Evolutionary conservation across 2,888 invertebrate genomes (phyloP), one percentile per base, ranked within the genome.

Genomic region (Diadromus collaris): DNA sequence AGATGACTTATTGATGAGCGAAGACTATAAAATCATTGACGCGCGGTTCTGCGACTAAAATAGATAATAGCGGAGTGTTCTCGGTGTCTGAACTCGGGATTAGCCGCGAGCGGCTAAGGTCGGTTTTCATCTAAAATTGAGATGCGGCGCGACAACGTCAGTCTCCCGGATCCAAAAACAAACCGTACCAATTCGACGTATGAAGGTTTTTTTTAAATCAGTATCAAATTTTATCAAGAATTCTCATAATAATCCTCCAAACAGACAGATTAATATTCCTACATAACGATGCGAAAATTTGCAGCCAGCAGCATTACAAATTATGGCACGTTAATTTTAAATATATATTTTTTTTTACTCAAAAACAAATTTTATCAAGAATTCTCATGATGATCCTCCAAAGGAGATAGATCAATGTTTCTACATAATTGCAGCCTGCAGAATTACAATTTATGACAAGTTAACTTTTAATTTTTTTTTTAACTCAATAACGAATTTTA

Each of bases 1-100:
- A 21, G 51, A 51, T 51, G 51, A 51, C 51, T 51, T 51, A 51
- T 51, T 24, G 21, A 51, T 51, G 21, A 51, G 21, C 10, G 13
- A 51, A 51, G 51, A 3, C 51, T 51, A 51, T 24, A 13, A 24
- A 13, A 21, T 51, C 51, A 5, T 21, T 51, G 24, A 21, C 51
- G 24, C 24, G 4, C 51, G 51, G 9, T 10, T 41, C 21, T 24
- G 24, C 21, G 51, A 51, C 13, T 13, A 51, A 51, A 21, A 51
- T n/a, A 46, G 24, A 21, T 41, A 41, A 41, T 41, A 41, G 13
- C 13, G 24, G 51, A 51, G 24, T 10, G 51, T 21, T 51, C 24
- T 21, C 51, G 51, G 24, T 24, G 24, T 24, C 21, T 51, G 51
- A 21, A 51, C 51, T 51, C 51, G 24, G 24, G 13, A 51, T 51